Conservation (phyloP, 2,888 invertebrate species). For the Geophilus truncorum region DNA sequence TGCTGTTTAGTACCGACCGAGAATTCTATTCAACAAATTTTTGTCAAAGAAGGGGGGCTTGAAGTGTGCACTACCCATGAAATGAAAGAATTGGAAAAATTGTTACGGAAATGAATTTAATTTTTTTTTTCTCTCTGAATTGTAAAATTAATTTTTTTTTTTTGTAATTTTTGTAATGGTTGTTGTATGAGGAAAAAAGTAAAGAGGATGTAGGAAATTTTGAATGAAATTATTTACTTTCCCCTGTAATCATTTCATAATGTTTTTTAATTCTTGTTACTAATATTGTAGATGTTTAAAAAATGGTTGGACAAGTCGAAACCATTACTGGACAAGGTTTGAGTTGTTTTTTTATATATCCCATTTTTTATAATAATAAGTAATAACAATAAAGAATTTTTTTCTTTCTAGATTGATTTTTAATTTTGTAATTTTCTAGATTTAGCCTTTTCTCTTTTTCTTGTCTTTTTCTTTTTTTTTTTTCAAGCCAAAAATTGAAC, state of each 20-base stretch:
- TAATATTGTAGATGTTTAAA: not conserved
- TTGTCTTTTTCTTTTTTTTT: not conserved
- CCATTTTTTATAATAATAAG: not conserved
- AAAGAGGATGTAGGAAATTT: not conserved
- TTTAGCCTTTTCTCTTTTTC: not conserved
- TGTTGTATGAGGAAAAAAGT: not conserved
- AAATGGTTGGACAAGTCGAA: not conserved
- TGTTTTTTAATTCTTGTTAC: not conserved
- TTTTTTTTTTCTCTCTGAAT: not conserved
- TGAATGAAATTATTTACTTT: not conserved
- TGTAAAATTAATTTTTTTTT: not conserved
- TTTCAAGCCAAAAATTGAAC: not conserved
- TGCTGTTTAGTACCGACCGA: constrained; percentile 60
- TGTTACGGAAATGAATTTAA: constrained; percentile 29
- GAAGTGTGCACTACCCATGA: constrained; percentile 38
- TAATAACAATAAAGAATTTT: no score
- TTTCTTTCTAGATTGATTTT: not conserved
- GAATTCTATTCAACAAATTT: constrained; percentile 33
- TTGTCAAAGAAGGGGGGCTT: constrained; percentile 37
- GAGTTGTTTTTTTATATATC: not conserved
- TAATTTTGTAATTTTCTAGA: not conserved
- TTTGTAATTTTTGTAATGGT: not conserved
- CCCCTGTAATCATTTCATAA: not conserved
- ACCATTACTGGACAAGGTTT: not conserved
- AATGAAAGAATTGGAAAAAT: constrained; percentile 38